Base-by-base conservation (phyloP, 64 coral and sea anemone genomes). In the Montipora cactus region DNA sequence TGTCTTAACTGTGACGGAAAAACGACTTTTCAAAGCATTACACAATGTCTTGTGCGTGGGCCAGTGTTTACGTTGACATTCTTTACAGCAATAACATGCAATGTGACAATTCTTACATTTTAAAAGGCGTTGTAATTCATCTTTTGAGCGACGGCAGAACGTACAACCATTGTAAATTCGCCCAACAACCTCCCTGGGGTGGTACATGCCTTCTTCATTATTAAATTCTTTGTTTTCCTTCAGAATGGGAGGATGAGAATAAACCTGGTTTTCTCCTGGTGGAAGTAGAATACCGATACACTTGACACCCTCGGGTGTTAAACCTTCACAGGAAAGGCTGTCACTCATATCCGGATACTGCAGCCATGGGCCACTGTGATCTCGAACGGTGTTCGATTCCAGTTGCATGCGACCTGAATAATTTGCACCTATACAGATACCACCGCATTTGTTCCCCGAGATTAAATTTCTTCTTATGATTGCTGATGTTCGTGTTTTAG, bases 351-450 rank as follows among this genome's bases (percentile, higher is more conserved):
- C 48, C 28, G 72, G 22, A 78, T 51, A 70, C 21, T 3, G 25
- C 48, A 96, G 75, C 95, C 95, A 93, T 22, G 95, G 87, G 4
- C 95, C 95, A 87, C 87, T 93, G 44, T 96, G 79, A 15, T 96
- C 91, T 77, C 87, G 13, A 13, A 96, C 87, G 20, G 44, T 79
- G 49, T 96, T 96, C 8, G 87, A 80, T 7, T 94, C 67, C 6
- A 97, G 51, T 4, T 25, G 0, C 57, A 94, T 19, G 5, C 95
- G 92, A 4, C 91, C 95, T 8, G 95, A 97, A 22, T 72, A 97
- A n/a, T 97, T 97, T 0, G 87, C 12, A 69, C 95, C 92, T 46
- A 97, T 91, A 5, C 46, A 2, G 7, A 97, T 81, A 7, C 95
- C 95, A 81, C 95, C 95, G 14, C 95, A 96, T 76, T 96, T 96